Base-by-base conservation (phyloP, 2,888 invertebrate genomes). In the Seira sanloemensis region DNA sequence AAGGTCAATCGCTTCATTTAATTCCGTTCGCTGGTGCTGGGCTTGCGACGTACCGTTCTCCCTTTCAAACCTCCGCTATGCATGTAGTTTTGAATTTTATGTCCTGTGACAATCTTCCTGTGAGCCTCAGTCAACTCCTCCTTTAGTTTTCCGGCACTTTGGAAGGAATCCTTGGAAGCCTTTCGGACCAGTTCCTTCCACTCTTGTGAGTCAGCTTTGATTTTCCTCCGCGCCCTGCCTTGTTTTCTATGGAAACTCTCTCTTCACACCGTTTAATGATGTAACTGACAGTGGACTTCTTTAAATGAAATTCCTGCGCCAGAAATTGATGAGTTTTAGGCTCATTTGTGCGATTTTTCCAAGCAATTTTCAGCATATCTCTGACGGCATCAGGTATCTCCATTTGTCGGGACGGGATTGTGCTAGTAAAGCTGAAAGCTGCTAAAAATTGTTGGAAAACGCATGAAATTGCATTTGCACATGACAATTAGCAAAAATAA, bases 21-120 rank as follows among this genome's bases (percentile, higher is more conserved):
- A 46, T 85, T 81, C 7, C 1, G 12, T 21, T 80, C 72, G 1
- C 16, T 21, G 2, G 81, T 78, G 19, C 77, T 54, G 16, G 85
- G 85, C 24, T 85, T 85, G 62, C 62, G 54, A 9, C 68, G 4
- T 2, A 62, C 69, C 0, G 4, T 9, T 5, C 76, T 16, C 7
- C 69, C 73, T 9, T 25, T 1, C 4, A 69, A 24, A 5, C 81
- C 81, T 1, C 2, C 23, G 16, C 19, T 24, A 12, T 24, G 19
- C 4, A 78, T 19, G 25, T 66, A 72, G 62, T 72, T 62, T 46
- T 46, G 19, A 26, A 78, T 46, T 0, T 71, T 78, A 12, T n/a
- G 19, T 2, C 27, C 9, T 0, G 9, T 4, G 4, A 78, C 26
- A 1, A 7, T 58, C 21, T 72, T 72, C 16, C 72, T 72, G 62